Base-by-base conservation (phyloP, 2,113 vertebrate genomes). In the Syngnathus typhle region DNA sequence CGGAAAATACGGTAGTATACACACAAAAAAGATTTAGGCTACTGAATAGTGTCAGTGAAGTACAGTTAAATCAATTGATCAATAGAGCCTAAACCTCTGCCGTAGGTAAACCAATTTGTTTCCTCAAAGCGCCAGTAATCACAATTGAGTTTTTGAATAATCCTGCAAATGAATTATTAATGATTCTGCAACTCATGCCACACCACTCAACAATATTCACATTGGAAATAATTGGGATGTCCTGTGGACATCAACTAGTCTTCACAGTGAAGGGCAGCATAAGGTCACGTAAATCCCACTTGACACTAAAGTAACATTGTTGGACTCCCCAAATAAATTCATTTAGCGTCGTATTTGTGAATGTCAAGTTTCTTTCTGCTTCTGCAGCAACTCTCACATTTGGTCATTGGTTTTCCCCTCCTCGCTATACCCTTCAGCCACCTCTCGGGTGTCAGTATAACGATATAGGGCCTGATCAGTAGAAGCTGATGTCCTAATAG, bases 401-500 rank as follows among this genome's bases (percentile, higher is more conserved):
- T 52, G 65, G 60, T 58, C 60, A 55, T 73, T 67, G 60, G 51
- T 63, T 21, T 51, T 49, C 44, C 63, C n/a, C 7, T 61, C 60
- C 56, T 62, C 63, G 46, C 67, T 69, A 74, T 83, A 75, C 75
- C 76, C 77, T 84, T 79, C 79, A 79, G 73, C 74, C 67, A 62
- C 69, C 76, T 69, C 37, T 52, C 16, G 43, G 72, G 78, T 82
- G 83, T 79, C 81, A 41, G 80, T 55, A 83, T 72, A 73, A 84
- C 88, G 84, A 89, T 67, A 71, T 87, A 82, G 81, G 77, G 81
- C 78, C 82, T 78, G 87, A 85, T 89, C 87, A 88, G 85, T 84
- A 85, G 72, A 77, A 88, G 82, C 81, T 85, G 83, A 88, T 87
- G 82, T 85, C 83, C 81, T 88, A 88, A 88, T 88, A 88, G 81